Conservation (phyloP, 1,140 invertebrate species). For the Lineus longissimus region DNA sequence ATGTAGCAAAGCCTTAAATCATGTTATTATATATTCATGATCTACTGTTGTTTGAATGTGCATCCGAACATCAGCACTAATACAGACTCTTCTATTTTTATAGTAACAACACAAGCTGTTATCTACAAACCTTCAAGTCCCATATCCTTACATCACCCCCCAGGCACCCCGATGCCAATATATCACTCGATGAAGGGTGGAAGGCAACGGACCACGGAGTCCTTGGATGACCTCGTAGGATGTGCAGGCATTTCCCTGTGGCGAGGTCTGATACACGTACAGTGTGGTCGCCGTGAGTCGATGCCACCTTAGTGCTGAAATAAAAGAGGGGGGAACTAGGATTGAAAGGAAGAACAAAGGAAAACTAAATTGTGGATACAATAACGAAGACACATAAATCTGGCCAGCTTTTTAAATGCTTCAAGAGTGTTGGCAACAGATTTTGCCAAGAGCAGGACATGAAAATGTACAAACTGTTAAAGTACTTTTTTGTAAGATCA, state of each 20-base stretch:
- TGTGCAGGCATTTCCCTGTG: conserved; percentile 75
- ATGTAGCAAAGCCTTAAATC: background rate
- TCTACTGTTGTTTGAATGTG: background rate
- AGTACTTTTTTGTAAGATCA: too few relatives aligned
- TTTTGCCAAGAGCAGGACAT: too few relatives aligned
- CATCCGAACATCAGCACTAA: background rate
- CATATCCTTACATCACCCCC: conserved; percentile 86
- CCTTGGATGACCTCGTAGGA: conserved; percentile 77
- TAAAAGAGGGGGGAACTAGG: too few relatives aligned
- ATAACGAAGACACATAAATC: too few relatives aligned
- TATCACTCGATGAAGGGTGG: conserved; percentile 78
- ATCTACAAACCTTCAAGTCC: conserved; percentile 75
- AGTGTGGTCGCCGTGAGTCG: conserved; percentile 86
- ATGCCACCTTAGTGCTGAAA: conserved; percentile 74
- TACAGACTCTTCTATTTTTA: background rate
- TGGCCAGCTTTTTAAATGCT: too few relatives aligned
- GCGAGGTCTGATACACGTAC: conserved; percentile 80
- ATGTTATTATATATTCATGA: background rate
- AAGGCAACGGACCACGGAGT: conserved; percentile 89
- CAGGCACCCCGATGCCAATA: conserved; percentile 82
- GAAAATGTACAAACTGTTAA: too few relatives aligned
- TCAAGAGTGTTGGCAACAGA: too few relatives aligned
- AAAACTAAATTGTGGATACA: too few relatives aligned
- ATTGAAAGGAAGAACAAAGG: too few relatives aligned
- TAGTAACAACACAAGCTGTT: background rate